Percentiles rank a stretch among this genome's conserved stretches.
Evolutionary conservation across 1,140 invertebrate genomes (phyloP).

Genomic region (Archegozetes longisetosus): DNA sequence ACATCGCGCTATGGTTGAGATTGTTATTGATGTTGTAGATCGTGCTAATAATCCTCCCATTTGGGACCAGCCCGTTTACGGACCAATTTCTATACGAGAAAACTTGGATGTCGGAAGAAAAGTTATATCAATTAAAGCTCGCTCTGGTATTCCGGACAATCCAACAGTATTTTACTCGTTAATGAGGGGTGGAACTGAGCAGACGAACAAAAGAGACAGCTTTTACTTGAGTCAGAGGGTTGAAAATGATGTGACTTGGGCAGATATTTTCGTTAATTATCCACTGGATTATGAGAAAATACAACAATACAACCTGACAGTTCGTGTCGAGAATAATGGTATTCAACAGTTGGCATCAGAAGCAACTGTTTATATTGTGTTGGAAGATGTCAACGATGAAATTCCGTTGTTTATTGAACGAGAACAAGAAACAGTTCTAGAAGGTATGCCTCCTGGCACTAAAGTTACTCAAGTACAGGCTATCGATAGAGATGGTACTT

Average conservation of each 20-base stretch:
- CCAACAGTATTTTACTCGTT: slow-evolving; percentile 83
- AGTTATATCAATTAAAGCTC: slow-evolving; percentile 86
- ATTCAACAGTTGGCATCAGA: slow-evolving; percentile 85
- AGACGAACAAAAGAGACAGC: slow-evolving; percentile 87
- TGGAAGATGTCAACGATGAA: slow-evolving; percentile 92
- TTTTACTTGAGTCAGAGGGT: slow-evolving; percentile 83
- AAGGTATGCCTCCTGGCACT: slow-evolving; percentile 80
- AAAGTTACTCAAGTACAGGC: slow-evolving; percentile 91
- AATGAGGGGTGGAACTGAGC: slow-evolving; percentile 82
- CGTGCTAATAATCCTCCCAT: slow-evolving; percentile 92
- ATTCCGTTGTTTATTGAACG: slow-evolving; percentile 85
- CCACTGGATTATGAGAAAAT: slow-evolving; percentile 85
- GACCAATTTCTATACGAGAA: slow-evolving; percentile 89
- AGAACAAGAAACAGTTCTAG: slow-evolving; percentile 82
- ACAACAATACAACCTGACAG: slow-evolving; percentile 87
- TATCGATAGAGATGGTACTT: slow-evolving; percentile 87
- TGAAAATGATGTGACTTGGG: slow-evolving; percentile 70
- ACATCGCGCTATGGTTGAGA: slow-evolving; percentile 79
- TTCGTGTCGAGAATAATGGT: slow-evolving; percentile 91
- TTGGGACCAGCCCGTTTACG: slow-evolving; percentile 81
- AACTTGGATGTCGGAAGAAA: slow-evolving; percentile 93
- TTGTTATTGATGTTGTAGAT: slow-evolving; percentile 92
- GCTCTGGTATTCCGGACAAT: slow-evolving; percentile 81
- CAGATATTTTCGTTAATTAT: slow-evolving; percentile 77
- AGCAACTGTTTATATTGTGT: slow-evolving; percentile 76